Evolutionary conservation across 2,888 invertebrate species (phyloP), one percentile per base, ranked within the genome.

Genomic region (Acholoe squamosa): DNA sequence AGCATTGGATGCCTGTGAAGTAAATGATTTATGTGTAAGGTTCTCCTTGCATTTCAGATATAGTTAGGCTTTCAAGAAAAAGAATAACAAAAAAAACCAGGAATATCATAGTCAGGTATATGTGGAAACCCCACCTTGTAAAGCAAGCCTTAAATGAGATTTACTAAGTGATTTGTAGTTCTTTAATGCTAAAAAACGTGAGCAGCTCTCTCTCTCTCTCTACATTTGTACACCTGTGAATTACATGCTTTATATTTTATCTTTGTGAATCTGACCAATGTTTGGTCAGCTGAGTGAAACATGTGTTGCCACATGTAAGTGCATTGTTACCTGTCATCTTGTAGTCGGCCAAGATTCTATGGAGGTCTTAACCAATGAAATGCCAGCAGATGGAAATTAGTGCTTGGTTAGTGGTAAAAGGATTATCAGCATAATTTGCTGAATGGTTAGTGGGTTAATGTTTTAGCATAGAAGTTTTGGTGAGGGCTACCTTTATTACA

Each of bases 291-390:
- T 80, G 80, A 80, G 43, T 80, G 34, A 43, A 34, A 33, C 25
- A 33, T 34, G 80, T 80, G 34, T 33, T 80, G 80, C 31, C 28
- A 31, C 80, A 80, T 34, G 80, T 80, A 80, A 10, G 80, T 80
- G 80, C 80, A 80, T 31, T 86, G 89, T 89, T 89, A 89, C 89
- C 89, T 89, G 89, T 89, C 61, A 67, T 31, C 67, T 89, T 89
- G 89, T 61, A 56, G 89, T 89, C 89, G 34, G 89, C 33, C 89
- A 89, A 25, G 31, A 89, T 56, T 67, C 89, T 67, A 67, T 89
- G 61, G 89, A 67, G 12, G 67, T 89, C 89, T 89, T 61, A 33
- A 67, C 56, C 54, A 86, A 52, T 86, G 54, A 31, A 54, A 56
- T 28, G 86, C n/a, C 86, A 86, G 86, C 86, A 86, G 86, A 52